phyloP scores from a whole-genome alignment of 1,140 invertebrate species.

The Odontomachus brunneus region DNA sequence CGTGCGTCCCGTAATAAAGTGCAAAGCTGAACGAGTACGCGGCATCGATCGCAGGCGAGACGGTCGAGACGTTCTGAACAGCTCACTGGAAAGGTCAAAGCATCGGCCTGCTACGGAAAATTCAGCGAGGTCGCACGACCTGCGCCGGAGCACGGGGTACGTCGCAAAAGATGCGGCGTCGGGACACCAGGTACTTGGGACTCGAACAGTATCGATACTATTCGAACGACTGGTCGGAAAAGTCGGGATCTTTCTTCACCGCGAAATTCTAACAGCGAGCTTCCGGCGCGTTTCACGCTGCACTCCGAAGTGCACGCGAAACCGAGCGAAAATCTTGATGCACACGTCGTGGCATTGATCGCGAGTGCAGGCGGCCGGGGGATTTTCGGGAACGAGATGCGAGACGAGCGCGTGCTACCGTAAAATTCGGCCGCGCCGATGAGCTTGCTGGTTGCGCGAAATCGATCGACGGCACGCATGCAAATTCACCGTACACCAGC shows the following conservation, averaged over 20 bases:
- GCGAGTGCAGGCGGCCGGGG: too few species aligned
- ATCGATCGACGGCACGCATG: slow-evolving; percentile 36
- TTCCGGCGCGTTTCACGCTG: background rate
- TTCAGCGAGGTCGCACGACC: background rate
- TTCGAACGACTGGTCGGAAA: background rate
- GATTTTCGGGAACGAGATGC: slow-evolving; percentile 12
- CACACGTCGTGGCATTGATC: slow-evolving; percentile 10
- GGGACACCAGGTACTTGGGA: too few species aligned
- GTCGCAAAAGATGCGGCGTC: too few species aligned
- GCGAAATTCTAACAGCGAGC: background rate
- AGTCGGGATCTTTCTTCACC: background rate
- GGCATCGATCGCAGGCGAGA: slow-evolving; percentile 29
- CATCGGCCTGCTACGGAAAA: background rate
- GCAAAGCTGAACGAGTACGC: background rate
- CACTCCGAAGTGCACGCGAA: background rate
- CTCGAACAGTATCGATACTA: background rate
- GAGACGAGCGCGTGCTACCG: slow-evolving; percentile 15
- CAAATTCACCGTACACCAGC: slow-evolving; percentile 31
- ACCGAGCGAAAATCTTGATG: background rate
- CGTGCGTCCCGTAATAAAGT: slow-evolving; percentile 21
- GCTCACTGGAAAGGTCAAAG: background rate
- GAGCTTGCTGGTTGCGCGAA: too few species aligned
- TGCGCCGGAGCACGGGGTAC: background rate
- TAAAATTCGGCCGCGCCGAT: slow-evolving; percentile 19
- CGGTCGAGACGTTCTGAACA: slow-evolving; percentile 9